Percentiles rank a stretch among this genome's conserved stretches.
Evolutionary conservation across 2,113 vertebrate species (phyloP).

Genomic region (Pseudois nayaur): DNA sequence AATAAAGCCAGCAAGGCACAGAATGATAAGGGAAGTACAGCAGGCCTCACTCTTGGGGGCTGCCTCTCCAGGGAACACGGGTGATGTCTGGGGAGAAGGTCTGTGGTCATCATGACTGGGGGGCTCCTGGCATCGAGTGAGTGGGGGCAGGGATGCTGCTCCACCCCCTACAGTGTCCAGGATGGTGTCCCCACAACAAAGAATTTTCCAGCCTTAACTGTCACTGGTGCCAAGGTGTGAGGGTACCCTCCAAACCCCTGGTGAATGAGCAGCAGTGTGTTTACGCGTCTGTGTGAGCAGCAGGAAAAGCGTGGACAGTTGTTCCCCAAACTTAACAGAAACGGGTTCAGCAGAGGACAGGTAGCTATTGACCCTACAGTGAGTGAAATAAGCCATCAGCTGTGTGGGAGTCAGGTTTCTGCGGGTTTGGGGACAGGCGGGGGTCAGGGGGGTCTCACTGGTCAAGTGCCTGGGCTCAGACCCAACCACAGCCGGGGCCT

Average conservation of each 20-base stretch:
- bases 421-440: neutral
- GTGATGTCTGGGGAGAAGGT: neutral
- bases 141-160: neutral
- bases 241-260: neutral
- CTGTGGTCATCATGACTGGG: neutral
- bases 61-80: neutral
- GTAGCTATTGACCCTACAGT: neutral
- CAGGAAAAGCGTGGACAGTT: fast-evolving
- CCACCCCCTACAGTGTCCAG: neutral
- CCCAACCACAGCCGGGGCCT: neutral
- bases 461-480: neutral
- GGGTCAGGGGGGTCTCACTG: neutral
- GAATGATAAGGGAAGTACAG: fast-evolving
- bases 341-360: neutral
- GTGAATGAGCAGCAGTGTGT: neutral
- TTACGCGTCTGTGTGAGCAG: fast-evolving
- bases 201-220: neutral
- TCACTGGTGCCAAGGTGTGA: neutral
- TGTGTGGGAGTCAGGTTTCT: neutral
- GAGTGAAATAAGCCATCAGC: neutral
- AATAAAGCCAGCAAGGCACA: neutral
- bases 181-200: neutral
- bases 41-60: neutral
- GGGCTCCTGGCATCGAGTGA: neutral
- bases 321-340: neutral